Evolutionary conservation across 2,113 vertebrate species (phyloP).

Genomic region (Equus przewalskii): DNA sequence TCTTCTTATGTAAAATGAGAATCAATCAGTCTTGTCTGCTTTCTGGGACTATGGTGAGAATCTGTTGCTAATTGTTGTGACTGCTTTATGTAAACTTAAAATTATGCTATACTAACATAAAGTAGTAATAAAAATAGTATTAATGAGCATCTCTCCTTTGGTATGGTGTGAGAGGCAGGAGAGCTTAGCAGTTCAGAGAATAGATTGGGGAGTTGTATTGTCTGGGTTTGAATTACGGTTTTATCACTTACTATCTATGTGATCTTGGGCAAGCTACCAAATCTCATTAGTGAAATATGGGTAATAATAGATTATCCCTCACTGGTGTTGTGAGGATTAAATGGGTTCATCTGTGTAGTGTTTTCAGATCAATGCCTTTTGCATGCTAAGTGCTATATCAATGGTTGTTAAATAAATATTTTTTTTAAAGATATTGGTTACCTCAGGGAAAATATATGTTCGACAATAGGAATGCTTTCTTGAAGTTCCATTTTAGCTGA

Average conservation of each 20-base stretch:
- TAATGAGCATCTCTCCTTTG: neutral
- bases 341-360: neutral
- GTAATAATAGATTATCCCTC: neutral
- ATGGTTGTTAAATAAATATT: neutral
- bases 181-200: neutral
- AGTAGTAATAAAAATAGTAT: slow-evolving; percentile 11
- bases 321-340: slow-evolving; percentile 32
- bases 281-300: neutral
- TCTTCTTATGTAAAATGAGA: slow-evolving; percentile 10
- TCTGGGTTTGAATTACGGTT: slow-evolving; percentile 26
- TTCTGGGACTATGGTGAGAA: neutral
- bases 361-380: neutral
- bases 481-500: neutral
- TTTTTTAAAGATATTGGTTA: neutral
- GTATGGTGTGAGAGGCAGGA: neutral
- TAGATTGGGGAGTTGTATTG: neutral
- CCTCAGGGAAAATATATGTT: neutral
- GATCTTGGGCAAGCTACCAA: neutral
- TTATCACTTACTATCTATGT: neutral
- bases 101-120: neutral
- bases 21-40: neutral
- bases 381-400: neutral
- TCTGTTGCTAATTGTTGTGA: neutral
- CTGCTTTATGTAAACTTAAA: neutral
- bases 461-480: neutral